Conservation (phyloP, 2,888 invertebrate genomes). For the Mythimna albipuncta region DNA sequence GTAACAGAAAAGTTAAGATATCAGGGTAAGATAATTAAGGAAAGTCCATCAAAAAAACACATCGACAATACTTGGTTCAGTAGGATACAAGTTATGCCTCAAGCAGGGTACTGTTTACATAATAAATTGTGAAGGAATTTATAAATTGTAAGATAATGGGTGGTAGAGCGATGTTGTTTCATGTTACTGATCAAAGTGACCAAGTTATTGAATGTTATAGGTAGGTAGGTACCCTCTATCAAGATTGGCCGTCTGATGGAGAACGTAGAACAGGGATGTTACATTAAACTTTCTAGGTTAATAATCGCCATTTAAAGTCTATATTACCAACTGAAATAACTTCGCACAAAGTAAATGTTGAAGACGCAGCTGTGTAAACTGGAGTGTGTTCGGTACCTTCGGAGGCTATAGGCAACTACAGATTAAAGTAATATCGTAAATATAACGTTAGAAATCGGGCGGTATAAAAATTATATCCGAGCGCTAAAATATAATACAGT, state of each 20-base stretch:
- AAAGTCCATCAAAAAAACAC: conserved; percentile 21
- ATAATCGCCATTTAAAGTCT: conserved; percentile 3
- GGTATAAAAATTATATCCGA: neutral
- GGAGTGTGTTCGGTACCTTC: neutral
- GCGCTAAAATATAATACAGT: neutral
- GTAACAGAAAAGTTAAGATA: neutral
- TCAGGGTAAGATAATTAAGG: conserved; percentile 12
- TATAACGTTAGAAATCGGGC: neutral
- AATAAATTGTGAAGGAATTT: conserved; percentile 34
- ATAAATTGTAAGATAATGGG: conserved; percentile 25
- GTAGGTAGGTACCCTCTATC: conserved; percentile 10
- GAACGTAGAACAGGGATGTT: conserved; percentile 4
- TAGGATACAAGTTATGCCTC: conserved; percentile 60
- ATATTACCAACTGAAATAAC: neutral
- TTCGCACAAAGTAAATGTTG: conserved; percentile 1
- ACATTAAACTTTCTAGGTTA: neutral
- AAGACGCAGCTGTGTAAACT: conserved; percentile 37
- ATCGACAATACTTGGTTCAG: conserved; percentile 63
- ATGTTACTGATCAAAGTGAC: conserved; percentile 32
- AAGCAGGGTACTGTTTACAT: conserved; percentile 67
- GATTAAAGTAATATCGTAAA: conserved; percentile 5
- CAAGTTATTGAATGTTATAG: conserved; percentile 39
- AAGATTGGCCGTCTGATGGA: conserved; percentile 1
- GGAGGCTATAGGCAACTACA: conserved; percentile 15
- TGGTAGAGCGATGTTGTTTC: conserved; percentile 3